Conservation (phyloP, 2,113 vertebrate species). For the Rhea pennata region DNA sequence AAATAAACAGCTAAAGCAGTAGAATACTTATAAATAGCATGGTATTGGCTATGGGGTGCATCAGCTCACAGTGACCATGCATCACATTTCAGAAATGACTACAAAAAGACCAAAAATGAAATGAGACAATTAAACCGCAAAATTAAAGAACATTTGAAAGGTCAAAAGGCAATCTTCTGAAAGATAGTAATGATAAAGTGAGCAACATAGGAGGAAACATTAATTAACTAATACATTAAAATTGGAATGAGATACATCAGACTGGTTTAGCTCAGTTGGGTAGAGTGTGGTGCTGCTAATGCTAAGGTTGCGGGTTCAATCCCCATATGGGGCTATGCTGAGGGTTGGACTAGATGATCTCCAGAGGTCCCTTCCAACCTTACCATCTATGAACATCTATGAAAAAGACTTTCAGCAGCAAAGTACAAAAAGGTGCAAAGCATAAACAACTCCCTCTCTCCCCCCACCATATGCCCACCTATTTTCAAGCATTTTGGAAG, state of each 20-base stretch:
- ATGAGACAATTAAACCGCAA: background rate
- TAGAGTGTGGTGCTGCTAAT: too few species aligned
- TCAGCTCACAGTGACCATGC: background rate
- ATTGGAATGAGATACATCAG: background rate
- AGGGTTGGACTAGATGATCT: too few species aligned
- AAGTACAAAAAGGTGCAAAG: background rate
- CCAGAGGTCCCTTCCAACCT: too few species aligned
- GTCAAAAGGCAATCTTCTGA: background rate
- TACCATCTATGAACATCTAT: too few species aligned
- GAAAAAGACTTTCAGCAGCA: background rate
- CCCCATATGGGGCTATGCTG: too few species aligned
- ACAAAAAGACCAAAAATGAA: background rate
- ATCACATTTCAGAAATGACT: background rate
- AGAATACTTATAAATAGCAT: background rate
- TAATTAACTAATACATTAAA: background rate
- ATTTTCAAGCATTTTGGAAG: background rate
- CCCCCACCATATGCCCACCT: background rate
- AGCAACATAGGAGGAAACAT: background rate
- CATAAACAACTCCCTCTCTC: background rate
- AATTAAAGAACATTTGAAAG: background rate
- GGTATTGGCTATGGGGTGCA: background rate
- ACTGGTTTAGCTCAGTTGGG: too few species aligned
- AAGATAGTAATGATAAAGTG: background rate
- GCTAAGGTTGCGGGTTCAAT: too few species aligned
- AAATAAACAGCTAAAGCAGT: background rate